Evolutionary conservation across 2,113 vertebrate species (phyloP).

Genomic region (Malurus alboscapulatus): DNA sequence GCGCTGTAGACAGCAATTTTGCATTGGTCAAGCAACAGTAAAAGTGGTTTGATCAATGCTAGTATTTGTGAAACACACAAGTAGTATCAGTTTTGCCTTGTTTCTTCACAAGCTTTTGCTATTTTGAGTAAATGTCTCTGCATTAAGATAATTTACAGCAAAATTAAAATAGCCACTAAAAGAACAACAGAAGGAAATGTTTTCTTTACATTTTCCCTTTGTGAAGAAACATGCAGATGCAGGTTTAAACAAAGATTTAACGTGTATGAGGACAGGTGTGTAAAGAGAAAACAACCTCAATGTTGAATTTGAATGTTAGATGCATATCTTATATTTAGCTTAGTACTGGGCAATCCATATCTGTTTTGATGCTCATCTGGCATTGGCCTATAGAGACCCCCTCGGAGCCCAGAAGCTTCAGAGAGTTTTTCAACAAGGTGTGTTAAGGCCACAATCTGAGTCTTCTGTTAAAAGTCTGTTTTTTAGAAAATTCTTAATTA

Average conservation of each 20-base stretch:
- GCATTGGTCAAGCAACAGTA: background rate
- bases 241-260: background rate
- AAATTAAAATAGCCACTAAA: background rate
- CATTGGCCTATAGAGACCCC: background rate
- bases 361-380: background rate
- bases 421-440: background rate
- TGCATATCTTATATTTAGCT: background rate
- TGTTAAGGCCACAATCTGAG: background rate
- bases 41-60: background rate
- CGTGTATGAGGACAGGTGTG: fast-evolving
- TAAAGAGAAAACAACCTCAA: background rate
- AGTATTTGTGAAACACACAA: background rate
- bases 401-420: background rate
- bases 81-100: background rate
- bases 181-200: background rate
- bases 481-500: background rate
- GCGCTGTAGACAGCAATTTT: background rate
- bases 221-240: background rate
- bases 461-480: background rate
- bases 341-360: too few relatives aligned
- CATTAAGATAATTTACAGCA: background rate
- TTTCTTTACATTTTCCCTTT: background rate
- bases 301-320: background rate
- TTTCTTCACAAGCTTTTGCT: background rate
- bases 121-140: background rate